A percentile compares a stretch with the other conserved stretches of the same genome.
Conservation (phyloP, 2,888 invertebrate genomes). For the Endotricha flammealis region DNA sequence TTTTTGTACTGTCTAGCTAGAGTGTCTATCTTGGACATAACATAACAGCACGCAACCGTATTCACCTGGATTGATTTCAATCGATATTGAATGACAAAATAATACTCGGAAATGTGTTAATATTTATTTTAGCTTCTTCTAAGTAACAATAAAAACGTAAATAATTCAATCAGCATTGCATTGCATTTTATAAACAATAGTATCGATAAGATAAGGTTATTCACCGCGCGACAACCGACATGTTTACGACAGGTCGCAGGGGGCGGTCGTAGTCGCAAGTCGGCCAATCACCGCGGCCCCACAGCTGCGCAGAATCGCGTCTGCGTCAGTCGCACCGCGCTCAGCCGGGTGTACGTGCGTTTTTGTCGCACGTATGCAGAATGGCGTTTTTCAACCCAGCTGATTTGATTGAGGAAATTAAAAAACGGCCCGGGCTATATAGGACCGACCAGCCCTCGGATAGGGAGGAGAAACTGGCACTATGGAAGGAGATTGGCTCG, state of each 20-base stretch:
- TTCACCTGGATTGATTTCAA: no score
- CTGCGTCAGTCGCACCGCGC: conserved; percentile 45
- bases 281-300: conserved; percentile 22
- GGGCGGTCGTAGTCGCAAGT: conserved; percentile 31
- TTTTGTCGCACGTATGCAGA: conserved; percentile 34
- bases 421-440: conserved; percentile 61
- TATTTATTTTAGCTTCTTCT: no score
- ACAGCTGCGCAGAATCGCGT: conserved; percentile 29
- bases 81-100: no score
- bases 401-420: conserved; percentile 60
- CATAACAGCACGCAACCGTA: no score
- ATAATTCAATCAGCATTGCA: no score
- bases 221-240: conserved; percentile 7
- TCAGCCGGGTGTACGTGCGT: conserved; percentile 34
- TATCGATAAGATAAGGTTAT: conserved; percentile 1
- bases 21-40: no score
- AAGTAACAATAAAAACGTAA: no score
- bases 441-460: conserved; percentile 62
- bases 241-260: conserved; percentile 35
- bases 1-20: no score
- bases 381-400: conserved; percentile 42
- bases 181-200: conserved; percentile 4
- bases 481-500: conserved; percentile 67
- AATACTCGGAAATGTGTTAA: no score
- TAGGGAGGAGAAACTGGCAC: conserved; percentile 57